These are phyloP conservation scores for Saguinus imperator DNA, from an alignment of 2,113 vertebrate genomes.

Conservation along the genomic window DNA sequence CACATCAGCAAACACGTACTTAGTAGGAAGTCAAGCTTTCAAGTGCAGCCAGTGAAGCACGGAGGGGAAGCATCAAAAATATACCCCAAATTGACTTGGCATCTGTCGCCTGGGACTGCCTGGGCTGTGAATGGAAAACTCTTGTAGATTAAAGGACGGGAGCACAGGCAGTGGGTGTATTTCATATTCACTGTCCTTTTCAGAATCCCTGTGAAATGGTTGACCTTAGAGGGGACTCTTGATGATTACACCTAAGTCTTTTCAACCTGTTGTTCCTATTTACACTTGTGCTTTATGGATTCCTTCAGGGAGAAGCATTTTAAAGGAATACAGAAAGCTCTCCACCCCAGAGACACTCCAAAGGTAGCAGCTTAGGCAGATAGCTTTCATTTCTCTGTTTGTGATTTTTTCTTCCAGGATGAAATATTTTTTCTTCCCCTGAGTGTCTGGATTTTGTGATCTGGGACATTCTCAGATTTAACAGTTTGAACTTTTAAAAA, in stretches of 20 bases:
- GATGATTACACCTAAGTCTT: slow-evolving; percentile 57
- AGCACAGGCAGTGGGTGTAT: neutral
- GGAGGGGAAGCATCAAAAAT: slow-evolving; percentile 52
- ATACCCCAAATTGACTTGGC: slow-evolving; percentile 51
- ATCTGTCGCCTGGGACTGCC: neutral
- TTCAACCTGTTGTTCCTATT: slow-evolving; percentile 57
- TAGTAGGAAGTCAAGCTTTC: slow-evolving; percentile 47
- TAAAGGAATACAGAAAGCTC: slow-evolving; percentile 63
- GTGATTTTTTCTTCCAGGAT: slow-evolving; percentile 67
- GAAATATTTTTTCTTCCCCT: slow-evolving; percentile 67
- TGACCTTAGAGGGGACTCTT: slow-evolving; percentile 55
- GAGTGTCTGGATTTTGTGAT: slow-evolving; percentile 69
- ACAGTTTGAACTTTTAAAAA: slow-evolving; percentile 66
- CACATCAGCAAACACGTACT: slow-evolving; percentile 3
- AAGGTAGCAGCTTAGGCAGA: slow-evolving; percentile 65
- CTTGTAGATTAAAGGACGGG: slow-evolving; percentile 65
- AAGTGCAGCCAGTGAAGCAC: slow-evolving; percentile 22
- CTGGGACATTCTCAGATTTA: slow-evolving; percentile 13
- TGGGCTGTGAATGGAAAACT: slow-evolving; percentile 76
- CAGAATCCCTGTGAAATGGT: slow-evolving; percentile 58
- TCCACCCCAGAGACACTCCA: slow-evolving; percentile 44
- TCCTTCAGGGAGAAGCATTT: slow-evolving; percentile 55
- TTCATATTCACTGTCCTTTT: slow-evolving; percentile 59
- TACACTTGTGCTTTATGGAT: slow-evolving; percentile 57
- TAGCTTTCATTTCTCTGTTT: slow-evolving; percentile 63